phyloP scores from a whole-genome alignment of 2,113 vertebrate genomes.

The Phyllostomus discolor region DNA sequence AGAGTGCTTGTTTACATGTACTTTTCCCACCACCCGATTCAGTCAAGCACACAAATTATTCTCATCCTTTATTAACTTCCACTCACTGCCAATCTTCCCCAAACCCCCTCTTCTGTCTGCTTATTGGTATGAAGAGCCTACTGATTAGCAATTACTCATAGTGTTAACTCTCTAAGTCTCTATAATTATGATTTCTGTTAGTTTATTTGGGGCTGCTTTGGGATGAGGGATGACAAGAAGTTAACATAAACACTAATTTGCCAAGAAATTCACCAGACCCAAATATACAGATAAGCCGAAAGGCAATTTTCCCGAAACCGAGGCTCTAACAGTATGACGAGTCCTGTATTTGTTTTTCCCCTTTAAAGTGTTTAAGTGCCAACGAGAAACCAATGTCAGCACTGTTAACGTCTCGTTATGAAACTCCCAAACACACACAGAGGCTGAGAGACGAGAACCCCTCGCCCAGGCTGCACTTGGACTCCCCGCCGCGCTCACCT shows the following conservation, averaged over 20 bases:
- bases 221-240: slow-evolving; percentile 27
- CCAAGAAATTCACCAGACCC: slow-evolving; percentile 40
- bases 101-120: slow-evolving; percentile 28
- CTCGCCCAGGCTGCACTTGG: neutral
- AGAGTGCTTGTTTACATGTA: neutral
- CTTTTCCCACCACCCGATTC: neutral
- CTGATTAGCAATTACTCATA: slow-evolving; percentile 67
- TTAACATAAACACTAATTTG: slow-evolving; percentile 59
- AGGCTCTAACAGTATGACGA: neutral
- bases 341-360: neutral
- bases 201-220: slow-evolving; percentile 40
- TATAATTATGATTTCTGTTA: slow-evolving; percentile 45
- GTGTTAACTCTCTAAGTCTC: slow-evolving; percentile 57
- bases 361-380: neutral
- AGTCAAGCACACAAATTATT: neutral
- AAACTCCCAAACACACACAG: neutral
- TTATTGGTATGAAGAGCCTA: slow-evolving; percentile 48
- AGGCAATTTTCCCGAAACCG: neutral
- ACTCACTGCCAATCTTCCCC: slow-evolving; percentile 36
- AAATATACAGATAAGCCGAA: slow-evolving; percentile 6
- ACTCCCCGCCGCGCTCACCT: neutral
- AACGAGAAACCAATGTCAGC: neutral
- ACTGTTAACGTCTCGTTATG: neutral
- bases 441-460: neutral
- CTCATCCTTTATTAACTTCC: slow-evolving; percentile 46